Evolutionary conservation across 2,797 vertebrate genomes (phyloP), one percentile per base, ranked within the genome.

Genomic region (Helostoma temminkii): DNA sequence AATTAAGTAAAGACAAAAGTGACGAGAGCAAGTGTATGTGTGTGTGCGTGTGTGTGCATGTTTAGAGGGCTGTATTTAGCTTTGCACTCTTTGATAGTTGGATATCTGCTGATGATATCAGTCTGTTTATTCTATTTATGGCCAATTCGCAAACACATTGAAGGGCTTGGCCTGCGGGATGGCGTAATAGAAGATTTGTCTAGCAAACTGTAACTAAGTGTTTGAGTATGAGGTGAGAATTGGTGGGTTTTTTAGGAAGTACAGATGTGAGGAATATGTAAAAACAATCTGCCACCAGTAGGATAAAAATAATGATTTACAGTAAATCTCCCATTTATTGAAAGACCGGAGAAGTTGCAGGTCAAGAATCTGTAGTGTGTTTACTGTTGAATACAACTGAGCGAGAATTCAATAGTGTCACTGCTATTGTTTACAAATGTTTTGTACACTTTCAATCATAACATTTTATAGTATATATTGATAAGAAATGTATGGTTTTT

Each of bases 71-170:
- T n/a, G n/a, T n/a, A n/a, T n/a, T n/a, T n/a, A n/a, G n/a, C n/a
- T n/a, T n/a, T 48, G 8, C 2, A 82, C 71, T 70, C 90, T 92
- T 93, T 93, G 88, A 85, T 84, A 89, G 82, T 93, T 92, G 93
- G 88, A 84, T 84, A 89, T 82, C 62, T 69, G 60, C 54, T 76
- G 71, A 53, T 80, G 63, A 45, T 64, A 69, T 74, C 61, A 66
- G 68, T 48, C 30, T 43, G 52, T 66, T 67, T 50, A 12, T 24
- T 80, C 52, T 63, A 75, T 92, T 89, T 81, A 89, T 88, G 80
- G 71, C 73, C 60, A 53, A 39, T 24, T 9, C 82, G 66, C 30
- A 82, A 71, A 86, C 50, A 81, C 1, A 22, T 1, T 2, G 21
- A 0, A 48, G 9, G 59, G 55, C 26, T 66, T 5, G 52, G 36